These are phyloP conservation scores for Artemia sp. DNA, from an alignment of 2,888 invertebrate species.

Conservation along the genomic window DNA sequence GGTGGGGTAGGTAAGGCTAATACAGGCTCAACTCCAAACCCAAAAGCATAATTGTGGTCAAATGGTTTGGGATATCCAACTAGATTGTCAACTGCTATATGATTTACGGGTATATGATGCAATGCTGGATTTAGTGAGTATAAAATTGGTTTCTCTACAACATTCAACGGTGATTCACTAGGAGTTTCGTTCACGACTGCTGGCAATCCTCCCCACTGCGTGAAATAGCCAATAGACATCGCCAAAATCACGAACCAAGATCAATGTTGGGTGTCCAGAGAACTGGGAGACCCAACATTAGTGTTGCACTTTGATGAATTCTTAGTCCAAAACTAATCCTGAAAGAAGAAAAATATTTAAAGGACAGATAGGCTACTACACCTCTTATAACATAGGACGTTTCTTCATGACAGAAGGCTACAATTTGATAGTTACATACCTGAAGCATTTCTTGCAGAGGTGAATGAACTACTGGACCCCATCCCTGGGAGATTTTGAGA, in stretches of 20 bases:
- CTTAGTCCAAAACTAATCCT: too few relatives aligned
- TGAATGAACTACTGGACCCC: too few relatives aligned
- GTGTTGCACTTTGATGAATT: not conserved
- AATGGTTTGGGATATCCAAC: conserved; percentile 15
- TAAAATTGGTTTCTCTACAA: conserved; percentile 16
- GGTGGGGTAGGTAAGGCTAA: conserved; percentile 7
- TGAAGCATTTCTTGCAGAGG: too few relatives aligned
- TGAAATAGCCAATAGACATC: conserved; percentile 23
- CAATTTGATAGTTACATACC: too few relatives aligned
- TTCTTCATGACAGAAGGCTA: too few relatives aligned
- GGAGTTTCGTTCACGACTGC: conserved; percentile 18
- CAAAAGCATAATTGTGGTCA: conserved; percentile 20
- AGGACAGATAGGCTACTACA: too few relatives aligned
- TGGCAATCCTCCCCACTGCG: conserved; percentile 23
- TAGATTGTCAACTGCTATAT: conserved; percentile 12
- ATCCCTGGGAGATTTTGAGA: too few relatives aligned
- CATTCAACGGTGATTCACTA: conserved; percentile 11
- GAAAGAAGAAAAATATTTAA: too few relatives aligned
- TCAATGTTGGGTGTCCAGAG: conserved; percentile 11
- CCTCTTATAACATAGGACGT: too few relatives aligned
- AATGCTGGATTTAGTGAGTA: conserved; percentile 15
- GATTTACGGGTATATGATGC: conserved; percentile 16
- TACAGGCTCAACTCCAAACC: conserved; percentile 16
- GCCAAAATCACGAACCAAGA: conserved; percentile 18
- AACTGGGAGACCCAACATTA: conserved; percentile 9